Base-by-base conservation (phyloP, 1,140 invertebrate species). In the Tenebrio molitor region DNA sequence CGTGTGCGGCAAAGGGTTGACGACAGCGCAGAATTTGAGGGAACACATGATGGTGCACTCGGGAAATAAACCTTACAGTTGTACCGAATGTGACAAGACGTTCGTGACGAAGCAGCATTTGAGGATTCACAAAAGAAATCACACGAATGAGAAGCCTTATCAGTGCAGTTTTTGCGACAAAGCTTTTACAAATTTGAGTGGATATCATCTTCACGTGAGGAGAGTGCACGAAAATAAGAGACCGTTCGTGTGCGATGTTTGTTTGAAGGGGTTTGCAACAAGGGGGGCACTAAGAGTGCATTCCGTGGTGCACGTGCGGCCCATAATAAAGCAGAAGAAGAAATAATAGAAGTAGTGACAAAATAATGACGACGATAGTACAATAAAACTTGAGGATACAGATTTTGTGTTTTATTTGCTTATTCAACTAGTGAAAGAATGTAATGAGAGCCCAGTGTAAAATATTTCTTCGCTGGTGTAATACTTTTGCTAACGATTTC, bases 81-180 rank as follows among this genome's bases (percentile, higher is more conserved):
- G 85, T 77, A 79, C 82, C 3, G 72, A 79, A 42, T 90, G 89
- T 76, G 84, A 83, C 42, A 86, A 85, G 72, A 84, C 2, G 83
- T 86, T 81, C 75, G 81, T 85, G 0, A 86, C 85, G 58, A 85
- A 86, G 65, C 84, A 85, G 0, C 85, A 93, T 78, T 78, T 91
- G 8, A 89, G 89, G 76, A 89, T 89, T 14, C 92, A 94, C 79
- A 91, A 93, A 89, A 69, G 86, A 17, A 84, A 87, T 0, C 87
- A 88, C 69, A 87, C 86, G 10, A 86, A 86, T 72, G 83, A 83
- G 19, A 82, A 87, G 58, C 86, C 86, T 0, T 85, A 86, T 75
- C 81, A 84, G 0, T 88, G 87, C 69, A 84, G 87, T 68, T 87
- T 84, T 73, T 90, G 88, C 66, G 85, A 87, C 7, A 87, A 88